Base-by-base conservation (phyloP, 92 coral and sea anemone genomes). In the Nematostella vectensis region DNA sequence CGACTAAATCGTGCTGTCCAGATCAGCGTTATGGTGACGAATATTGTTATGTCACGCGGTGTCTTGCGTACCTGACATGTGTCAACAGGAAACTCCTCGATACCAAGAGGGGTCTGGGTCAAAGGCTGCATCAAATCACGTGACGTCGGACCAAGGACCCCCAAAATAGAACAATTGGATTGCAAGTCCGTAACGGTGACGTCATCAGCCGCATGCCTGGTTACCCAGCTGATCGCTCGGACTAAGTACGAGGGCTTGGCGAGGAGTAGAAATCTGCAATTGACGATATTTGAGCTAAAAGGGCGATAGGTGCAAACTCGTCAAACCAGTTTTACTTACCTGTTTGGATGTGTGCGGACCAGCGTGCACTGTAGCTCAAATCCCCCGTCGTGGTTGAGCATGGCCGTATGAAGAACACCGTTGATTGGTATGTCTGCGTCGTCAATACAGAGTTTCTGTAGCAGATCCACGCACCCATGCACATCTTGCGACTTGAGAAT, bases 341-440 rank as follows among this genome's bases (percentile, higher is more conserved):
- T 79, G 57, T 88, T 79, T 3, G 31, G 33, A 13, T 59, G 51
- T 13, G 50, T 55, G 67, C 88, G 70, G 53, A 73, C 70, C 31
- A 83, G 31, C 1, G 81, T 79, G 63, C 94, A 79, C 44, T 44
- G 80, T 11, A 78, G 24, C 63, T 83, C 88, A 38, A 69, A 67
- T 25, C 96, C 94, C 15, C 88, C 96, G 13, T 54, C 57, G 18
- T 64, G 29, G 51, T 88, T 88, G 15, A 88, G 50, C 70, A 88
- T 61, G 49, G 80, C 38, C 27, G 96, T 79, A 29, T 67, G 84
- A 12, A 68, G 61, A 21, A 70, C 59, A 29, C 59, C 58, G 6
- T 83, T 83, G 22, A 79, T 64, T 11, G 94, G 77, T 8, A 75
- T 52, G 40, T 71, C 78, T 10, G 75, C 76, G 37, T 83, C 77